These are phyloP conservation scores for Anthoscopus minutus DNA, from an alignment of 2,113 vertebrate genomes.

Conservation along the genomic window DNA sequence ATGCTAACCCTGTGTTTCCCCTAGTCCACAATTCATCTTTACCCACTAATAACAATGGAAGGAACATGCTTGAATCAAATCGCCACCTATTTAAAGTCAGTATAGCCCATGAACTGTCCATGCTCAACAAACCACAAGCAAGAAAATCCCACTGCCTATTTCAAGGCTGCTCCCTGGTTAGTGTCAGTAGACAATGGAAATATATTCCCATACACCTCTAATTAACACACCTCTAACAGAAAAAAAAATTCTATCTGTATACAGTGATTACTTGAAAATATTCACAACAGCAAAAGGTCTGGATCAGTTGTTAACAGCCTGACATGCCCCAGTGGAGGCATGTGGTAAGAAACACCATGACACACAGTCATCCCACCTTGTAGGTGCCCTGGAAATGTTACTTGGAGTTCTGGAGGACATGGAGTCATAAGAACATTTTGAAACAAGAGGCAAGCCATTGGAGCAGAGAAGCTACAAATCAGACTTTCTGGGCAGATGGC, in stretches of 20 bases:
- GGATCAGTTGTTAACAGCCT: background rate
- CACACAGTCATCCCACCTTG: background rate
- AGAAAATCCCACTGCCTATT: background rate
- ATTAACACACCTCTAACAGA: background rate
- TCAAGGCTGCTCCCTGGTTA: background rate
- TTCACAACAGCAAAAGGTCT: background rate
- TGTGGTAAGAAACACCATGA: background rate
- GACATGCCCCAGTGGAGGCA: background rate
- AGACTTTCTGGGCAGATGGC: constrained; percentile 53
- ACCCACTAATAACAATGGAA: background rate
- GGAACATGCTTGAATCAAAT: background rate
- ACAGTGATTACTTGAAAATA: background rate
- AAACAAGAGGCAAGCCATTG: background rate
- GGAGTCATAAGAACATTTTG: background rate
- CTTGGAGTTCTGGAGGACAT: constrained; percentile 39
- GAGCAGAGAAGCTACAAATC: constrained; percentile 35
- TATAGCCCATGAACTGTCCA: background rate
- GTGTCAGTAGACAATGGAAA: background rate
- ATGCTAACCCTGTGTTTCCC: background rate
- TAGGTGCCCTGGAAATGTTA: background rate
- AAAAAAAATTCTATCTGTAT: background rate
- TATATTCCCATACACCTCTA: background rate
- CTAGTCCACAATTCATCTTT: background rate
- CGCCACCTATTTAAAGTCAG: background rate
- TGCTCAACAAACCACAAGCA: background rate